Percentiles rank a stretch among this genome's conserved stretches.
Conservation (phyloP, 1,140 invertebrate species). For the Matsumurasca onukii region DNA sequence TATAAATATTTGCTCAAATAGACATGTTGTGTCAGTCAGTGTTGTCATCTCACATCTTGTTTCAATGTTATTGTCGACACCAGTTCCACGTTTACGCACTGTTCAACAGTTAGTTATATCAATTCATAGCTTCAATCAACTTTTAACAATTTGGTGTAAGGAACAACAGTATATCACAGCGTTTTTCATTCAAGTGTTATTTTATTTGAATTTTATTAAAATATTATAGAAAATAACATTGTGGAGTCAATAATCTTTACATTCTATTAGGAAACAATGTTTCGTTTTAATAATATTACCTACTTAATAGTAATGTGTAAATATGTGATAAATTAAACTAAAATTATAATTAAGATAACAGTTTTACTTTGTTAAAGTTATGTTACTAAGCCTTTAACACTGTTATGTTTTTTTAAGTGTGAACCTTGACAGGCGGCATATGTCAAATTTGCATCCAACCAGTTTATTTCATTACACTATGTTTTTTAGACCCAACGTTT, state of each 20-base stretch:
- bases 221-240: conserved; percentile 18
- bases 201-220: neutral
- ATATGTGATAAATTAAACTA: neutral
- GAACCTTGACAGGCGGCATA: neutral
- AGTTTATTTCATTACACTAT: neutral
- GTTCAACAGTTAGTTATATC: conserved; percentile 21
- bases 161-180: neutral
- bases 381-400: neutral
- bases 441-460: neutral
- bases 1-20: conserved; percentile 26
- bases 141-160: conserved; percentile 21
- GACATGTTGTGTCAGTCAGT: conserved; percentile 13
- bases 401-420: neutral
- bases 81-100: conserved; percentile 22
- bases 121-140: conserved; percentile 20
- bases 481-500: neutral
- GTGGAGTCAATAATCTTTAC: conserved; percentile 15
- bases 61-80: conserved; percentile 25
- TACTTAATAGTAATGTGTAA: neutral
- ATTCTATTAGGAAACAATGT: neutral
- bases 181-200: conserved; percentile 9
- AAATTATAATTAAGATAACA: neutral
- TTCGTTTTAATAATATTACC: neutral
- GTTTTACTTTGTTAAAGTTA: neutral
- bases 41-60: conserved; percentile 15